Evolutionary conservation across 2,888 invertebrate species (phyloP).

Genomic region (Leucophenga maculata): DNA sequence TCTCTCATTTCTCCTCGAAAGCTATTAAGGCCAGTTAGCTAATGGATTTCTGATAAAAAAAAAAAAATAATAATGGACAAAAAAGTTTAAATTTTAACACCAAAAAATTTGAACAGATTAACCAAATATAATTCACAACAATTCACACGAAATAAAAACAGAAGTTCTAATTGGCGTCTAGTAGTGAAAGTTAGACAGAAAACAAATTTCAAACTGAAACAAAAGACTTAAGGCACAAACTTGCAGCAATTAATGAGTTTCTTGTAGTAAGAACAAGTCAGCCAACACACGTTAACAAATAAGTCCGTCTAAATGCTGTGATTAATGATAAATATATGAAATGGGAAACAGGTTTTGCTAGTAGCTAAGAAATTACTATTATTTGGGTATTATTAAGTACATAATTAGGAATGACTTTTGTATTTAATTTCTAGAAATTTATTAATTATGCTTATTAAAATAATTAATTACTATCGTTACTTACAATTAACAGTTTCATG

Average conservation of each 20-base stretch:
- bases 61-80: too few relatives aligned
- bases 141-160: conserved; percentile 38
- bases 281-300: conserved; percentile 17
- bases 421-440: too few relatives aligned
- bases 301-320: conserved; percentile 27
- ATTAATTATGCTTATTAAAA: too few relatives aligned
- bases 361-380: too few relatives aligned
- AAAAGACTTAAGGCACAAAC: conserved; percentile 60
- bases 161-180: conserved; percentile 38
- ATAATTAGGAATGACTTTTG: too few relatives aligned
- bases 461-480: too few relatives aligned
- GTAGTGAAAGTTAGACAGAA: conserved; percentile 56
- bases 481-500: too few relatives aligned
- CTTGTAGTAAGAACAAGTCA: conserved; percentile 18
- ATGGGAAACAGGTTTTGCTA: too few relatives aligned
- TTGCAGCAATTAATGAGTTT: conserved; percentile 27
- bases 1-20: neutral
- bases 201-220: conserved; percentile 34
- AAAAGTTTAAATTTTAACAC: neutral
- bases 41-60: conserved; percentile 1
- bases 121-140: conserved; percentile 39
- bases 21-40: neutral
- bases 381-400: too few relatives aligned
- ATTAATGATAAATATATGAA: conserved; percentile 50
- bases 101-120: conserved; percentile 38